Percentiles rank a stretch among this genome's conserved stretches.
These are phyloP conservation scores for Delichon dasypus DNA, from an alignment of 2,797 vertebrate genomes.

Conservation along the genomic window DNA sequence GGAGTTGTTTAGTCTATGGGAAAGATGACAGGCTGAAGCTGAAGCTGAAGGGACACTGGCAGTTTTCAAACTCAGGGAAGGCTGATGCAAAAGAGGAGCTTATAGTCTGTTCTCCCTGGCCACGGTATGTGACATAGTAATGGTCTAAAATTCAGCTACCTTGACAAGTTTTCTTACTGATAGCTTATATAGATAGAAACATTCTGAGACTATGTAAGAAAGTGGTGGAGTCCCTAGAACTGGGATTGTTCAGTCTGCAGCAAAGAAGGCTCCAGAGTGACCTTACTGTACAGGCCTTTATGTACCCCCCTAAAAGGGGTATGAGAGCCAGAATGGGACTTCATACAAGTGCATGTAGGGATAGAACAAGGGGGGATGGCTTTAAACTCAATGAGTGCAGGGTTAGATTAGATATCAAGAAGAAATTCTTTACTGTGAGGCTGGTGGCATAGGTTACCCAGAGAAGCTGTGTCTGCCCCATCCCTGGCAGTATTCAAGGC, in stretches of 20 bases:
- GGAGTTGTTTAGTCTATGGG: constrained; percentile 5
- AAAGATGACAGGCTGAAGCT: not conserved
- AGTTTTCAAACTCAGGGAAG: not conserved
- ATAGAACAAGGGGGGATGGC: not conserved
- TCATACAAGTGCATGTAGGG: not conserved
- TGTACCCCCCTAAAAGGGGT: accelerated
- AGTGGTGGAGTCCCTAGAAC: accelerated
- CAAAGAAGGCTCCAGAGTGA: not conserved
- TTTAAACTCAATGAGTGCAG: not conserved
- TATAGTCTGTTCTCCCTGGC: not conserved
- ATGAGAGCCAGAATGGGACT: not conserved
- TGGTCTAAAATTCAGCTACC: not conserved
- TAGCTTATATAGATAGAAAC: too few relatives aligned
- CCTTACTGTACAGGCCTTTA: too few relatives aligned
- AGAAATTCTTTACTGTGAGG: not conserved
- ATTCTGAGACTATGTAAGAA: too few relatives aligned
- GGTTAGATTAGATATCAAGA: not conserved
- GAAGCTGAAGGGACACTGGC: not conserved
- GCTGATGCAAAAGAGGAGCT: not conserved
- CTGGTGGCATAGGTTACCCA: too few relatives aligned
- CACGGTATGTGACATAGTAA: accelerated
- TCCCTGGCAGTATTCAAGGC: too few relatives aligned
- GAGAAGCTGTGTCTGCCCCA: not conserved
- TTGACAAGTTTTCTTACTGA: not conserved
- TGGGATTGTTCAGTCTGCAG: not conserved